Evolutionary conservation across 1,140 invertebrate genomes (phyloP), one percentile per base, ranked within the genome.

Genomic region (Charaxes varanes): DNA sequence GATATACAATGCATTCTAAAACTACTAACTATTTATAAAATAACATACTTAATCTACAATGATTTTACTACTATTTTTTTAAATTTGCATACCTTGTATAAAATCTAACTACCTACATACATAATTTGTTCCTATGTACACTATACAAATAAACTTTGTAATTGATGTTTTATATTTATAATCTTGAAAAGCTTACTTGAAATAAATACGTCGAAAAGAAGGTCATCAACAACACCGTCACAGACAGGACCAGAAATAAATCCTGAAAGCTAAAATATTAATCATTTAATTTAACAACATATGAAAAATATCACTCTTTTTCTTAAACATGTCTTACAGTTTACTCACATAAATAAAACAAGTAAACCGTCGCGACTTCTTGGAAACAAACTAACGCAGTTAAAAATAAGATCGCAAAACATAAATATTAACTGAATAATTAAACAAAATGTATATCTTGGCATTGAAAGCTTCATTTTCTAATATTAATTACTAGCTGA

Each of bases 201-300:
- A 92, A 92, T 46, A 91, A 85, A 60, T 91, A 92, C 4, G 91
- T 92, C 2, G 90, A 89, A 61, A 92, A 91, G 38, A 92, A 88
- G 33, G 87, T 89, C 38, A 91, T 84, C 8, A 91, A 65, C 33
- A 92, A 84, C 19, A 88, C 67, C 0, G 89, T 87, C 28, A 92
- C 73, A 3, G 90, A 86, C 15, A 90, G 70, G 19, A 92, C 87
- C 2, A 91, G 77, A 53, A 89, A 90, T 26, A 90, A 84, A 63
- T 92, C 90, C 79, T 92, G 91, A 47, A 88, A 85, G 35, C 91
- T 92, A 49, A 47, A 38, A 40, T 22, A 26, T 18, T 41, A 18
- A 37, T 41, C 33, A 33, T 4, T 35, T 18, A 23, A 6, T 33
- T 28, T 22, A n/a, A n/a, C n/a, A n/a, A n/a, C n/a, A n/a, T n/a